Percentiles rank a stretch among this genome's conserved stretches.
phyloP scores from a whole-genome alignment of 2,797 vertebrate species.

The Cheirogaleus major region DNA sequence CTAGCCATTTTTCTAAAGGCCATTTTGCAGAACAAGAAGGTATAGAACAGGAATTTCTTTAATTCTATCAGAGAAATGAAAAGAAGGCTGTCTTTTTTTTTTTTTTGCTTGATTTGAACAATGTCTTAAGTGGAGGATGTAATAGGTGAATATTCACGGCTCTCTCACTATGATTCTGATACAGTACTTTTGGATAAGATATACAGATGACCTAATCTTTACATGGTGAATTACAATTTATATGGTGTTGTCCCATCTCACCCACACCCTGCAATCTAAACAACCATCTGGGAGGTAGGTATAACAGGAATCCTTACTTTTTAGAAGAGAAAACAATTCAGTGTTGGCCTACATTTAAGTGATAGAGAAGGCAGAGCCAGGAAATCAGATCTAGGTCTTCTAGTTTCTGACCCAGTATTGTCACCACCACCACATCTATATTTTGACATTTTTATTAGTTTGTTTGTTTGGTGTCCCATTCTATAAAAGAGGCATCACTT shows the following conservation, averaged over 20 bases:
- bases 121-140: not conserved
- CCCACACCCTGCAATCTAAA: not conserved
- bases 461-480: not conserved
- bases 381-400: not conserved
- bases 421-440: not conserved
- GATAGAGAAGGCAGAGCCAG: not conserved
- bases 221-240: not conserved
- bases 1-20: not conserved
- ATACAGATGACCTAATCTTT: not conserved
- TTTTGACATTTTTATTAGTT: not conserved
- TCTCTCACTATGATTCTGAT: not conserved
- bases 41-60: not conserved
- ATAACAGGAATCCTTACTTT: not conserved
- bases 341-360: not conserved
- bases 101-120: not conserved
- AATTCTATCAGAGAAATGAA: not conserved
- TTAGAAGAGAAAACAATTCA: not conserved
- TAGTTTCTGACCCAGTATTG: not conserved
- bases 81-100: not conserved
- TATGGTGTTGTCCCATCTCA: not conserved
- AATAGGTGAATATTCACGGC: not conserved
- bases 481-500: not conserved
- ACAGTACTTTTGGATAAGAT: not conserved
- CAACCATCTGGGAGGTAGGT: not conserved
- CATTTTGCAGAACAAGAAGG: conserved; percentile 17